Evolutionary conservation across 2,113 vertebrate genomes (phyloP).

Genomic region (Istiophorus platypterus): DNA sequence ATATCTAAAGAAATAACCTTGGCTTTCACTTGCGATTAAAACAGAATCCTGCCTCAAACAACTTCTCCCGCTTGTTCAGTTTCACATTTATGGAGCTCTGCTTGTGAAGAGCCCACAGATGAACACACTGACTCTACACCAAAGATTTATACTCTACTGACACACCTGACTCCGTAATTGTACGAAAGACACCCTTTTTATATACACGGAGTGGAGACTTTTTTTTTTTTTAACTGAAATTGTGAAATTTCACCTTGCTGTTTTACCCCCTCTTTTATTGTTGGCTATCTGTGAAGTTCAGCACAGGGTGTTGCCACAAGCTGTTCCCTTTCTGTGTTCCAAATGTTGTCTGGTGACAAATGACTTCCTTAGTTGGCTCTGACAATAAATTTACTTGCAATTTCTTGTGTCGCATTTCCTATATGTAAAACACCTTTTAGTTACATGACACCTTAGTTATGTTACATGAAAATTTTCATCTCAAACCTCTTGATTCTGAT

Average conservation of each 20-base stretch:
- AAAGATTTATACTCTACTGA: constrained; percentile 76
- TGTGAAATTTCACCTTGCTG: constrained; percentile 85
- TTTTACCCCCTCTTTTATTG: constrained; percentile 73
- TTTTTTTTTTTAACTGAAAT: constrained; percentile 79
- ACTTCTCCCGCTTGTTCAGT: constrained; percentile 58
- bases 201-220: constrained; percentile 63
- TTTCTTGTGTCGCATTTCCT: constrained; percentile 59
- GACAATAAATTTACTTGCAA: constrained; percentile 72
- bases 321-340: constrained; percentile 71
- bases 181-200: constrained; percentile 69
- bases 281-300: constrained; percentile 74
- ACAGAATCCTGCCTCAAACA: constrained; percentile 67
- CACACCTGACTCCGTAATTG: constrained; percentile 74
- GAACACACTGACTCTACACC: constrained; percentile 50
- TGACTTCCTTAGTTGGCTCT: constrained; percentile 67
- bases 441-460: too few species aligned
- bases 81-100: constrained; percentile 77
- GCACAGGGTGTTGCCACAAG: constrained; percentile 76
- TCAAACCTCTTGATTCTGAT: constrained; percentile 29
- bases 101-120: constrained; percentile 61
- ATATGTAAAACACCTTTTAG: constrained; percentile 46
- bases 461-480: background rate
- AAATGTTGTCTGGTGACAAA: constrained; percentile 74
- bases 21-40: constrained; percentile 72
- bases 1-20: constrained; percentile 77